phyloP scores from a whole-genome alignment of 2,888 invertebrate genomes.

The Ommatoiulus sabulosus region DNA sequence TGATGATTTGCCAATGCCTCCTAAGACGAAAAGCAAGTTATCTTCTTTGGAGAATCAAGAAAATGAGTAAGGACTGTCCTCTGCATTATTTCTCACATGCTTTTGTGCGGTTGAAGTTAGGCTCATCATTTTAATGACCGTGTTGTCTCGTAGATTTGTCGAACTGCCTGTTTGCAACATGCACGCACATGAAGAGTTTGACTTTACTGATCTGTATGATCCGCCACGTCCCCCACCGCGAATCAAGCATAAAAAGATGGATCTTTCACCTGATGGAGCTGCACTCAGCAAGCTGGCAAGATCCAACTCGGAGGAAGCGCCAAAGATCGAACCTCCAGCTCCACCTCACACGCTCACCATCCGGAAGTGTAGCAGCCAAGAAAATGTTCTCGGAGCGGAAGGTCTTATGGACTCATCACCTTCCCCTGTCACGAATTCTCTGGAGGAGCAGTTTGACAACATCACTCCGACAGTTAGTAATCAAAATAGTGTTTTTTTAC shows the following conservation, averaged over 20 bases:
- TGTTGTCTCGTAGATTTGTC: constrained; percentile 54
- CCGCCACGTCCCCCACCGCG: constrained; percentile 49
- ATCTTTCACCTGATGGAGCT: constrained; percentile 52
- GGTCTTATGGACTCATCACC: constrained; percentile 27
- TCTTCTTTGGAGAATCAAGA: constrained; percentile 34
- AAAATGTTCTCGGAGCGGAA: constrained; percentile 38
- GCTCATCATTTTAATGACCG: not conserved
- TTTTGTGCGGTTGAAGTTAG: not conserved
- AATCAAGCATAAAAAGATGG: constrained; percentile 53
- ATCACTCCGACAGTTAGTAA: not conserved
- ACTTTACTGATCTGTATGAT: constrained; percentile 15
- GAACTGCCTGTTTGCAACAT: constrained; percentile 52
- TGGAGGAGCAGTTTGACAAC: constrained; percentile 5
- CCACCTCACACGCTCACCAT: not conserved
- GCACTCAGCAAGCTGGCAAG: constrained; percentile 51
- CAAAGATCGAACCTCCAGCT: not conserved
- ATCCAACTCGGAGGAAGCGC: constrained; percentile 51
- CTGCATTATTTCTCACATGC: not conserved
- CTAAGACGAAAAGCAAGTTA: not conserved
- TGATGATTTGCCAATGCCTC: not conserved
- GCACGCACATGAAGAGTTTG: constrained; percentile 49
- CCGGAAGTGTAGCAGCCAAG: constrained; percentile 45
- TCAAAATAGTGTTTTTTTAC: too few relatives aligned
- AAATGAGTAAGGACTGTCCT: constrained; percentile 7
- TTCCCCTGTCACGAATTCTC: not conserved